phyloP scores from a whole-genome alignment of 35 echinoderm and acorn worm species.

The Apostichopus japonicus region DNA sequence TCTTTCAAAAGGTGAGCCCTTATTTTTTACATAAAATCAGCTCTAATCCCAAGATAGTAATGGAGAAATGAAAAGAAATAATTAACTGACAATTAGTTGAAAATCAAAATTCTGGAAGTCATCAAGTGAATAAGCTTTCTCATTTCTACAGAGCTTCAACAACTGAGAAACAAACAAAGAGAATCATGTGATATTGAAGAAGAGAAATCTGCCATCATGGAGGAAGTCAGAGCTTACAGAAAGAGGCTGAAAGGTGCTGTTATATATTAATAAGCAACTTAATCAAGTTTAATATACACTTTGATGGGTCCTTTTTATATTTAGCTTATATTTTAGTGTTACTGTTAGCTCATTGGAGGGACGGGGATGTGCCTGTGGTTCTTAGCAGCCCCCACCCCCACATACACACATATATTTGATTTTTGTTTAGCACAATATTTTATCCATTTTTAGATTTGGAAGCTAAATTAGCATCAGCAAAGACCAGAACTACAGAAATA shows the following conservation, averaged over 20 bases:
- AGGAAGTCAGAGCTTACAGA: slow-evolving; percentile 32
- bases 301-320: no score
- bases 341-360: background rate
- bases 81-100: no score
- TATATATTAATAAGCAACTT: no score
- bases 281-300: no score
- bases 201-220: slow-evolving; percentile 8
- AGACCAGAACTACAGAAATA: slow-evolving; percentile 15
- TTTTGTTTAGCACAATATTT: background rate
- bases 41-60: no score
- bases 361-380: background rate
- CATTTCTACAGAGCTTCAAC: background rate
- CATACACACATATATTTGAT: no score
- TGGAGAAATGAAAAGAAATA: no score
- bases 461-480: background rate
- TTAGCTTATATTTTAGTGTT: no score
- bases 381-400: no score
- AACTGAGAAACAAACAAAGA: slow-evolving; percentile 18
- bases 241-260: slow-evolving; percentile 2
- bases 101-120: no score
- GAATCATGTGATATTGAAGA: background rate
- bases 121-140: no score
- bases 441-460: background rate
- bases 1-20: slow-evolving; percentile 28
- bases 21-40: background rate